phyloP scores from a whole-genome alignment of 2,888 invertebrate species.

The Coremacera marginata region DNA sequence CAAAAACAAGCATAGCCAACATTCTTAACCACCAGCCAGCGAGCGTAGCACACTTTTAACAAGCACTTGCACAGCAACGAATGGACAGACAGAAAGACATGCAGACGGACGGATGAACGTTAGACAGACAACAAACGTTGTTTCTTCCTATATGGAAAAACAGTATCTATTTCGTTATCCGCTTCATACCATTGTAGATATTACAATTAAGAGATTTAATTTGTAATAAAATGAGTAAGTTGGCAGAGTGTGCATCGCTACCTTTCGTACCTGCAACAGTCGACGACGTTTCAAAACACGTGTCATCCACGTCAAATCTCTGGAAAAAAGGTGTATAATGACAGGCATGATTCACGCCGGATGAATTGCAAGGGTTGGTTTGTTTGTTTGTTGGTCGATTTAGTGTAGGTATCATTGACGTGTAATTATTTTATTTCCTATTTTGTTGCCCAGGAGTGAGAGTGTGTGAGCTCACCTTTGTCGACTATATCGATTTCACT shows the following conservation, averaged over 20 bases:
- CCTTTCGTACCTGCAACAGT: conserved; percentile 39
- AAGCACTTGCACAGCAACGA: conserved; percentile 14
- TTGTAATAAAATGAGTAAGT: conserved; percentile 54
- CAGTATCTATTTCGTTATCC: conserved; percentile 37
- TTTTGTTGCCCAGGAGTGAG: conserved; percentile 14
- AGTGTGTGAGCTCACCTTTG: conserved; percentile 29
- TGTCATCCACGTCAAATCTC: conserved; percentile 33
- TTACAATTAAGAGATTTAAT: conserved; percentile 65
- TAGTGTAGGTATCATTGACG: conserved; percentile 42
- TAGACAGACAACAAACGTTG: neutral
- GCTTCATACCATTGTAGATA: conserved; percentile 52
- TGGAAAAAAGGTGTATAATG: conserved; percentile 39
- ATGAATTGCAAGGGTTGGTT: conserved; percentile 29
- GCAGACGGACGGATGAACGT: neutral
- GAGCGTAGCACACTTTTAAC: neutral
- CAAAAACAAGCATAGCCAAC: conserved; percentile 10
- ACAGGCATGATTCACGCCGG: conserved; percentile 38
- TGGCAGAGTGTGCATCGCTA: conserved; percentile 12
- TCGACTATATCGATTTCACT: conserved; percentile 15
- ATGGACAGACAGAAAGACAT: neutral
- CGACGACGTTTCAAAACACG: conserved; percentile 47
- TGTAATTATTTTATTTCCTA: conserved; percentile 63
- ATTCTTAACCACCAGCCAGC: conserved; percentile 1
- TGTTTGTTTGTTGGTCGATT: conserved; percentile 7
- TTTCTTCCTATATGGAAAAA: neutral